Percentiles rank a stretch among this genome's conserved stretches.
Conservation (phyloP, 2,888 invertebrate genomes). For the Cephalotes varians region DNA sequence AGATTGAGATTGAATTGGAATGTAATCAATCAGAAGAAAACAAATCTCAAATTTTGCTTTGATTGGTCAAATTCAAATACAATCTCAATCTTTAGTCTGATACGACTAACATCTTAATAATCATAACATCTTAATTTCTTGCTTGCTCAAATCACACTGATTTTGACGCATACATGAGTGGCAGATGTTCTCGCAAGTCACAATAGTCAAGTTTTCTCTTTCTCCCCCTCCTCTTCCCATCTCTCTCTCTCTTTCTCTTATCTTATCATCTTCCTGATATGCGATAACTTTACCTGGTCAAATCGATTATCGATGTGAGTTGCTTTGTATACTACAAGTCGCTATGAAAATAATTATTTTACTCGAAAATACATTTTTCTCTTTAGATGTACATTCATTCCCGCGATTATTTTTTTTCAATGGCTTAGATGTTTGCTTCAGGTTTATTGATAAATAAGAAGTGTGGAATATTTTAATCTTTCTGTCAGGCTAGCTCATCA, state of each 20-base stretch:
- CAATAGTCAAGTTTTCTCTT: too few relatives aligned
- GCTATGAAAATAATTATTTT: constrained; percentile 65
- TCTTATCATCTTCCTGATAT: constrained; percentile 67
- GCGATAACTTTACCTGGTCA: constrained; percentile 51
- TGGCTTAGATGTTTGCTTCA: constrained; percentile 62
- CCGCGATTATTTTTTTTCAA: constrained; percentile 66
- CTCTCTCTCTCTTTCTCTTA: constrained; percentile 57
- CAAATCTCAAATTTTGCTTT: too few relatives aligned
- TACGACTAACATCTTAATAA: too few relatives aligned
- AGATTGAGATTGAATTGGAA: too few relatives aligned
- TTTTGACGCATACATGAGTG: constrained; percentile 5
- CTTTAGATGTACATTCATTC: constrained; percentile 60
- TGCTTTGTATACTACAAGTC: constrained; percentile 54
- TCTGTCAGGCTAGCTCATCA: constrained; percentile 57
- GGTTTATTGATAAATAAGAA: constrained; percentile 61
- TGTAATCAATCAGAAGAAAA: too few relatives aligned
- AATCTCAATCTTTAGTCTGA: too few relatives aligned
- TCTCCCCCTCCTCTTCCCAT: too few relatives aligned
- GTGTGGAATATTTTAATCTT: constrained; percentile 59
- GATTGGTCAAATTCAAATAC: too few relatives aligned
- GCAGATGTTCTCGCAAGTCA: too few relatives aligned
- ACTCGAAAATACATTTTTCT: constrained; percentile 66
- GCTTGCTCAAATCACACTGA: neutral
- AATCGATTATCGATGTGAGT: constrained; percentile 44
- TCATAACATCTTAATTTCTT: too few relatives aligned